Base-by-base conservation (phyloP, 2,888 invertebrate genomes). In the Patella pellucida region DNA sequence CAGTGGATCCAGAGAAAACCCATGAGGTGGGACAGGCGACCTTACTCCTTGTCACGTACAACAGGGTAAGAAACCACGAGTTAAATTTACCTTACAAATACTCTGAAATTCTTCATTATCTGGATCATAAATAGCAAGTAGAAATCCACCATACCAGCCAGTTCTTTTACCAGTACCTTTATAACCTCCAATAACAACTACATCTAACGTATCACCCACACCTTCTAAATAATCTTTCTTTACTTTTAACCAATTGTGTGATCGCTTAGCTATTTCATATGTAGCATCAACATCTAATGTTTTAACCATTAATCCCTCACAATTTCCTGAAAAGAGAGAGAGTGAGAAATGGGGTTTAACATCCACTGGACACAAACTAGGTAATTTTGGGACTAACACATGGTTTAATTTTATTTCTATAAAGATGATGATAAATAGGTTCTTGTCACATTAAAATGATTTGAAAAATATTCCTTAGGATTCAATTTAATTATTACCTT, bases 241-340 rank as follows among this genome's bases (percentile, higher is more conserved):
- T 75, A 99, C 91, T 88, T 91, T 91, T 7, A 91, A 82, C 90
- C 90, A 91, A 77, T 90, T 91, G 80, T 90, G 91, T 31, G 91
- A 91, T 73, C 99, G 92, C 85, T 97, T 96, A 0, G 99, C 98
- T 85, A 99, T 99, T 93, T 99, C 99, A 91, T 99, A 99, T 0
- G 96, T 95, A 0, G 99, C 97, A 86, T 96, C 95, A 52, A 94
- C 94, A 84, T 95, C 94, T 72, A 99, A 92, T 0, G 98, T 96
- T 93, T 99, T 99, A 11, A 99, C 96, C 99, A 99, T 99, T 76
- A 99, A 93, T 1, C 99, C 99, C 92, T 99, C 99, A 92, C 99
- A 99, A 89, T 97, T 97, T 74, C 96, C 97, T 93, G 88, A 79
- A 87, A 88, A 11, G 75, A 77, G 74, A 51, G 56, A 70, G 70